These are phyloP conservation scores for Polydrusus cervinus DNA, from an alignment of 2,888 invertebrate species.

Conservation along the genomic window DNA sequence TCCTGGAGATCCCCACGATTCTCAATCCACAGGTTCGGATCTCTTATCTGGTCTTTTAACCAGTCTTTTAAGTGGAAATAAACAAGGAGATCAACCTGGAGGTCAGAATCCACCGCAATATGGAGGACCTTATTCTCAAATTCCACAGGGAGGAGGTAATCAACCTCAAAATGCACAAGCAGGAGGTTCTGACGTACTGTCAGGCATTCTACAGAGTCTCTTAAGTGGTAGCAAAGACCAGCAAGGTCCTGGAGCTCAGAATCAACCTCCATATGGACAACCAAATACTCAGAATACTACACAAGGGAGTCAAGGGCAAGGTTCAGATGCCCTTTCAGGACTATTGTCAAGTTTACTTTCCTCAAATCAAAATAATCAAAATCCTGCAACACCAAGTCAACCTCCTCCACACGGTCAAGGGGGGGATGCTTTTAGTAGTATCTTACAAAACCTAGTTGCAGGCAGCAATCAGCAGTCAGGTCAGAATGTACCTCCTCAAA, in stretches of 20 bases:
- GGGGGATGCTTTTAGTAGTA: slow-evolving; percentile 25
- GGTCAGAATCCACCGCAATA: slow-evolving; percentile 13
- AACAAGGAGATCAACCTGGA: slow-evolving; percentile 23
- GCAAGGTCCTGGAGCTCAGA: slow-evolving; percentile 47
- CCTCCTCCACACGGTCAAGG: slow-evolving; percentile 31
- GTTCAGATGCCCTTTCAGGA: slow-evolving; percentile 51
- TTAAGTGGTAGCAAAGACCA: slow-evolving; percentile 50
- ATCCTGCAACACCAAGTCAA: slow-evolving; percentile 13
- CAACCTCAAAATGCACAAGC: slow-evolving; percentile 38
- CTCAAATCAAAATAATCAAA: slow-evolving; percentile 32
- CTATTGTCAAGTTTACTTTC: slow-evolving; percentile 49
- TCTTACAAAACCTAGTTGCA: slow-evolving; percentile 30
- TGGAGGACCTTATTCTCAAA: not conserved
- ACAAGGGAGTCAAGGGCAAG: slow-evolving; percentile 33
- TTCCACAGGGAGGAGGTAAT: slow-evolving; percentile 13
- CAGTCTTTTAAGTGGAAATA: slow-evolving; percentile 37
- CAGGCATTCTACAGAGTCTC: slow-evolving; percentile 53
- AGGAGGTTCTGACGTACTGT: slow-evolving; percentile 48
- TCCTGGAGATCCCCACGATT: slow-evolving; percentile 34
- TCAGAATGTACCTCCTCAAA: slow-evolving; percentile 16
- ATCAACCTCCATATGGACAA: slow-evolving; percentile 30
- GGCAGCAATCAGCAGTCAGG: slow-evolving; percentile 18
- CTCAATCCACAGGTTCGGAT: slow-evolving; percentile 28
- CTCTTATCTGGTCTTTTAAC: slow-evolving; percentile 42
- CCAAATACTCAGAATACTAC: slow-evolving; percentile 37